Conservation (phyloP, 2,797 vertebrate species). For the Cyclura pinguis region DNA sequence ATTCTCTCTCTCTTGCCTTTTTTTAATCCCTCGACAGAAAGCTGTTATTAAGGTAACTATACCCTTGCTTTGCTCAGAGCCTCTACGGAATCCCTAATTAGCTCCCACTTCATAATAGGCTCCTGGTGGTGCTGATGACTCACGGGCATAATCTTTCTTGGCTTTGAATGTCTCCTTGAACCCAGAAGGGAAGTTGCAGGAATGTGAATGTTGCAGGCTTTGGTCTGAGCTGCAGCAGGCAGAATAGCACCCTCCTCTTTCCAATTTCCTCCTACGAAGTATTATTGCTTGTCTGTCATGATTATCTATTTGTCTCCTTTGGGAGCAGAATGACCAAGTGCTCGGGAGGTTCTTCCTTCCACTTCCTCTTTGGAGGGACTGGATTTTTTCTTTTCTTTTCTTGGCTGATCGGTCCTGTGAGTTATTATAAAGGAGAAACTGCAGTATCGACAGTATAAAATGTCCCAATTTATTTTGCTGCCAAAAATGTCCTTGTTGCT, state of each 20-base stretch:
- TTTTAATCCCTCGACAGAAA: slow-evolving; percentile 30
- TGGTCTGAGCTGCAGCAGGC: not conserved
- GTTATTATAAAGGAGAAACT: not conserved
- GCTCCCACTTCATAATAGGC: slow-evolving; percentile 36
- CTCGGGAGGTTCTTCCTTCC: not conserved
- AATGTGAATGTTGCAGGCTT: not conserved
- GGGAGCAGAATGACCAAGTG: not conserved
- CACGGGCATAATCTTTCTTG: slow-evolving; percentile 34
- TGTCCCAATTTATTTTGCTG: not conserved
- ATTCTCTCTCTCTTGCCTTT: not conserved
- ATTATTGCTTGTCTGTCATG: not conserved
- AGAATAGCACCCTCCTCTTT: slow-evolving; percentile 2
- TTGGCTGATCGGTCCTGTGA: not conserved
- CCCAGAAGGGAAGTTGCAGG: slow-evolving; percentile 40
- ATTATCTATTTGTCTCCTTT: not conserved
- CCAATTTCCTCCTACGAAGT: not conserved
- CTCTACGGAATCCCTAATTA: slow-evolving; percentile 47
- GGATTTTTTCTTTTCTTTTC: not conserved
- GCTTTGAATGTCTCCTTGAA: slow-evolving; percentile 27
- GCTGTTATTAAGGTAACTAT: slow-evolving; percentile 56
- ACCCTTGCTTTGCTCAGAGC: slow-evolving; percentile 20
- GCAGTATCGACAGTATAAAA: no score
- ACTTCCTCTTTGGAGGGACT: not conserved
- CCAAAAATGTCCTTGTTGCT: not conserved
- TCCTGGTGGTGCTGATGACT: slow-evolving; percentile 54